These are phyloP conservation scores for Rhea americana DNA, from an alignment of 2,113 vertebrate species.

Conservation along the genomic window DNA sequence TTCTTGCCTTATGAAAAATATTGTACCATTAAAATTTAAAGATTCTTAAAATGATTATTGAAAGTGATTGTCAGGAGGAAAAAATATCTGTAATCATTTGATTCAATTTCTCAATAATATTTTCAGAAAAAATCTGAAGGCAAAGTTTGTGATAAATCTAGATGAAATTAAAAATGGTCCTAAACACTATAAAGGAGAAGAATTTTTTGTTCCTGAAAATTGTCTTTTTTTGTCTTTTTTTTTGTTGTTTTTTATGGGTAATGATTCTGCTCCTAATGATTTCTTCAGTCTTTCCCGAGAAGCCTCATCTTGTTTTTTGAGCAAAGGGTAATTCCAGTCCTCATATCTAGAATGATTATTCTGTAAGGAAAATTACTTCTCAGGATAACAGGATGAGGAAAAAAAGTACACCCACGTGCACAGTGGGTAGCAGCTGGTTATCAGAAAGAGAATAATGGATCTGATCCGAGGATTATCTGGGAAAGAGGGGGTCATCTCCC, in stretches of 20 bases:
- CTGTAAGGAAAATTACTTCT: background rate
- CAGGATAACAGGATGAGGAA: background rate
- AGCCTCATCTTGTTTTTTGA: background rate
- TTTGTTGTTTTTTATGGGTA: background rate
- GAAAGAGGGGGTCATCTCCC: background rate
- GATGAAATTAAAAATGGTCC: background rate
- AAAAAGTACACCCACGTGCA: accelerated
- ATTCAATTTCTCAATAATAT: background rate
- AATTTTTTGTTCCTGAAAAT: background rate
- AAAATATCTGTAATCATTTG: background rate
- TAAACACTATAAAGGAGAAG: background rate
- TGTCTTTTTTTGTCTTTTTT: background rate
- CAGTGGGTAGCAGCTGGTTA: background rate
- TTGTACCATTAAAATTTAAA: conserved; percentile 2
- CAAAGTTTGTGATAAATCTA: background rate
- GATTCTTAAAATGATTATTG: background rate
- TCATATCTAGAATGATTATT: background rate
- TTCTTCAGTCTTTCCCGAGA: background rate
- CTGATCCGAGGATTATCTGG: background rate
- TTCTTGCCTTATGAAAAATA: background rate
- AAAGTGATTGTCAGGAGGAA: conserved; percentile 1
- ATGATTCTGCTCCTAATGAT: background rate
- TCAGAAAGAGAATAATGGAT: background rate
- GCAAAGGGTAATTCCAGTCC: background rate
- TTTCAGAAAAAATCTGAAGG: background rate